Evolutionary conservation across 2,113 vertebrate genomes (phyloP), one percentile per base, ranked within the genome.

Genomic region (Ictidomys tridecemlineatus): DNA sequence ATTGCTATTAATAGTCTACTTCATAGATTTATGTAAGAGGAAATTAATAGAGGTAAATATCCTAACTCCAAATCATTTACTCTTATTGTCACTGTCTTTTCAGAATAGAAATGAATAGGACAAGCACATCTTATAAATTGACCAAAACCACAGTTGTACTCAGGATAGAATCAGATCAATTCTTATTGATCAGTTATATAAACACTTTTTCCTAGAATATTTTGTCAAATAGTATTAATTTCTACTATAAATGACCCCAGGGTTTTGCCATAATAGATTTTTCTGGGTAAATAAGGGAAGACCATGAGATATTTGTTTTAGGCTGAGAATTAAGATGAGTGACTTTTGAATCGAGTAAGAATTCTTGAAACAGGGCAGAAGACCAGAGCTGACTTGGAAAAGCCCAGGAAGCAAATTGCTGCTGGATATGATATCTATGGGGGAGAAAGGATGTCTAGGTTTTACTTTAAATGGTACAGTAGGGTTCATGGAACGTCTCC

Each of bases 261-360:
- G 37, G 69, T 93, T 77, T 80, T 11, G 82, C 82, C n/a, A 37
- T 91, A 12, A 17, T 69, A 65, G 17, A 37, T 65, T 65, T 95
- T 85, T 39, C 8, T 67, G 5, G 0, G 8, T 74, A 72, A 90
- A 82, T 65, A 78, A 94, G 18, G 3, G 14, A 63, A 79, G 30
- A 3, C 0, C 5, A 53, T n/a, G 37, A 93, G 16, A 45, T 88
- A 1, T 42, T 58, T 58, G 5, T 30, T 93, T 82, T 39, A 32
- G 12, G 2, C 5, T 83, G 4, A 48, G 20, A 73, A 2, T 53
- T 95, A 56, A 85, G 61, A 51, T 42, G 12, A 79, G 22, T 77
- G 45, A 2, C 30, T 91, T 42, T 58, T 85, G 7, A 74, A 53
- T 5, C 3, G 67, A 9, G 4, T 1, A 63, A 84, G 13, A n/a